A percentile compares a stretch with the other conserved stretches of the same genome.
phyloP scores from a whole-genome alignment of 2,888 invertebrate genomes.

The Diarsia brunnea region DNA sequence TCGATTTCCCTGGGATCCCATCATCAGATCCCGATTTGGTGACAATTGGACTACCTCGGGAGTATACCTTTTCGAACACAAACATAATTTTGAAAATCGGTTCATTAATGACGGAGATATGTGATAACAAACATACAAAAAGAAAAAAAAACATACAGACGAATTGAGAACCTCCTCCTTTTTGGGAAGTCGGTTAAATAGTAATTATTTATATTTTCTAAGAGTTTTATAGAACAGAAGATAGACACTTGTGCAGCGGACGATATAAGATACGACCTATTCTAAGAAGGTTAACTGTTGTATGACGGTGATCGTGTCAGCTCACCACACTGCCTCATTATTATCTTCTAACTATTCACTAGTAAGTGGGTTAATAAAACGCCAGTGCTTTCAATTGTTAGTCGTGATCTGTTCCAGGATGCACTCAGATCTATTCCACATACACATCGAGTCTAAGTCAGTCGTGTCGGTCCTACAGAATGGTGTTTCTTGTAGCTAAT shows the following conservation, averaged over 20 bases:
- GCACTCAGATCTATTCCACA: slow-evolving; percentile 2
- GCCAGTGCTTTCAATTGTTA: not conserved
- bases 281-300: not conserved
- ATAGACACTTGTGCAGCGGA: not conserved
- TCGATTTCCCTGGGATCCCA: too few species aligned
- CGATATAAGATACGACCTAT: not conserved
- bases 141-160: too few species aligned
- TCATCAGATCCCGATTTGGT: too few species aligned
- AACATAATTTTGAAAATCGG: too few species aligned
- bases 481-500: slow-evolving; percentile 29
- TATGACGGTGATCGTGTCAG: not conserved
- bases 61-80: too few species aligned
- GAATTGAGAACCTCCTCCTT: too few species aligned
- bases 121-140: too few species aligned
- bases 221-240: not conserved
- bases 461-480: slow-evolving; percentile 24
- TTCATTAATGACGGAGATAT: too few species aligned
- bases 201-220: not conserved
- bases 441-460: slow-evolving; percentile 4
- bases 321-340: not conserved
- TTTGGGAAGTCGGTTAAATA: too few species aligned
- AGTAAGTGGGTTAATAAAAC: slow-evolving; percentile 12
- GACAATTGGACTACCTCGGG: too few species aligned
- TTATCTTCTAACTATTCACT: not conserved
- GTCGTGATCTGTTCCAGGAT: slow-evolving; percentile 19